These are phyloP conservation scores for Onychomys torridus DNA, from an alignment of 2,797 vertebrate genomes.

Conservation along the genomic window DNA sequence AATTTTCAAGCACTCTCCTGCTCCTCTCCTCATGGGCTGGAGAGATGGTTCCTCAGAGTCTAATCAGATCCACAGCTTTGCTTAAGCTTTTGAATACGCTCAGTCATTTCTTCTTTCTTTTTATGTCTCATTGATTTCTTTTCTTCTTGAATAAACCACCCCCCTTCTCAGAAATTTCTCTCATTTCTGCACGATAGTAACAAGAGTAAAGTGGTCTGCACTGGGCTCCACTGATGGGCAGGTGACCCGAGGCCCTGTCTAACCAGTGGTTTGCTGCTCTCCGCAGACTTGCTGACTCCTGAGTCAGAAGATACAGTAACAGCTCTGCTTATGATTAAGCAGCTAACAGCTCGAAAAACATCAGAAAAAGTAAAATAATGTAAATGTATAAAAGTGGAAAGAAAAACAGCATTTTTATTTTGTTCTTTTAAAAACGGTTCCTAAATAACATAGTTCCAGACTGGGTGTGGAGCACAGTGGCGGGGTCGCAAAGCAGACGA, in stretches of 20 bases:
- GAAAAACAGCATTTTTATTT: neutral
- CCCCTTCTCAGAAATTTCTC: conserved; percentile 27
- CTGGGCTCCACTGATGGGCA: neutral
- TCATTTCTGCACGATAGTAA: neutral
- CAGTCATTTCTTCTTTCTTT: no score
- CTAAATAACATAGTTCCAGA: neutral
- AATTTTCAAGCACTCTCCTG: neutral
- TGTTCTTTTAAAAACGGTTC: neutral
- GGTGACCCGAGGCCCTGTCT: neutral
- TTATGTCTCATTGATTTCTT: neutral
- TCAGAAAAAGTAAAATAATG: neutral
- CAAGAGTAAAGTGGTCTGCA: neutral
- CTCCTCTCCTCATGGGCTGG: neutral
- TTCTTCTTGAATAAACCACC: neutral
- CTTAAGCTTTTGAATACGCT: neutral
- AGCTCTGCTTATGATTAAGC: neutral
- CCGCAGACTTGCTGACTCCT: neutral
- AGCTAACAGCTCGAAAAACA: neutral
- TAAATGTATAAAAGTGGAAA: neutral
- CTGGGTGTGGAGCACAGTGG: neutral
- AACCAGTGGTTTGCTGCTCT: neutral
- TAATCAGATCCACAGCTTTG: neutral
- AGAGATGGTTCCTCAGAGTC: neutral
- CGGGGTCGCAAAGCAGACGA: neutral
- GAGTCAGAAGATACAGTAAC: neutral